Evolutionary conservation across 2,888 invertebrate genomes (phyloP).

Genomic region (Emmelina monodactyla): DNA sequence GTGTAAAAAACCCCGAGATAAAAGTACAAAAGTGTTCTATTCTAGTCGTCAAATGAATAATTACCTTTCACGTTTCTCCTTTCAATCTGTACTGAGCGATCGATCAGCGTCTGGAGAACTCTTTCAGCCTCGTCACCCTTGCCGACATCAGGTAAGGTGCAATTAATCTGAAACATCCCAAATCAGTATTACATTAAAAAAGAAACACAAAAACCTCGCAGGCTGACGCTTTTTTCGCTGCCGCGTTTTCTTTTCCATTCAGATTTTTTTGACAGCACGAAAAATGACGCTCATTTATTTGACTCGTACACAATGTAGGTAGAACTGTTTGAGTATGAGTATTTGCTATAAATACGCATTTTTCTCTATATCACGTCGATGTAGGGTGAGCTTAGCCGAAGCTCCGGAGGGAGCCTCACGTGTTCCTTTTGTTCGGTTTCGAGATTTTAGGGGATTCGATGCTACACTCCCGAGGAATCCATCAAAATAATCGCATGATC

Average conservation of each 20-base stretch:
- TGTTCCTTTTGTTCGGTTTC: conserved; percentile 61
- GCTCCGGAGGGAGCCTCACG: conserved; percentile 55
- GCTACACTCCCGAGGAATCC: conserved; percentile 57
- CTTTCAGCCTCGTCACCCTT: conserved; percentile 62
- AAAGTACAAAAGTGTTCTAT: conserved; percentile 66
- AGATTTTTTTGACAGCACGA: conserved; percentile 68
- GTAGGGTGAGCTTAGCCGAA: conserved; percentile 60
- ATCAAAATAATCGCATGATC: conserved; percentile 61
- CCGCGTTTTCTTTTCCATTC: conserved; percentile 64
- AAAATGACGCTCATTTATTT: conserved; percentile 67
- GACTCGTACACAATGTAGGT: conserved; percentile 68
- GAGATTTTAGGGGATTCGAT: conserved; percentile 62
- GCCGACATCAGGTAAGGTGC: conserved; percentile 59
- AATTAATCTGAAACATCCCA: conserved; percentile 66
- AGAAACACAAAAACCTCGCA: conserved; percentile 53
- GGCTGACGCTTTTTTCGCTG: conserved; percentile 57
- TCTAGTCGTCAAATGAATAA: conserved; percentile 66
- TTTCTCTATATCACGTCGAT: conserved; percentile 60
- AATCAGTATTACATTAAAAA: conserved; percentile 66
- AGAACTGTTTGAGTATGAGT: conserved; percentile 67
- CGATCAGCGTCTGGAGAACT: conserved; percentile 63
- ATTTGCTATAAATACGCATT: conserved; percentile 68
- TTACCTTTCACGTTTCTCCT: conserved; percentile 64
- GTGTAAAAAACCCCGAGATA: conserved; percentile 57
- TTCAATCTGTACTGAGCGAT: conserved; percentile 60